phyloP scores from a whole-genome alignment of 1,140 invertebrate species.

The Lordiphosa clarofinis region DNA sequence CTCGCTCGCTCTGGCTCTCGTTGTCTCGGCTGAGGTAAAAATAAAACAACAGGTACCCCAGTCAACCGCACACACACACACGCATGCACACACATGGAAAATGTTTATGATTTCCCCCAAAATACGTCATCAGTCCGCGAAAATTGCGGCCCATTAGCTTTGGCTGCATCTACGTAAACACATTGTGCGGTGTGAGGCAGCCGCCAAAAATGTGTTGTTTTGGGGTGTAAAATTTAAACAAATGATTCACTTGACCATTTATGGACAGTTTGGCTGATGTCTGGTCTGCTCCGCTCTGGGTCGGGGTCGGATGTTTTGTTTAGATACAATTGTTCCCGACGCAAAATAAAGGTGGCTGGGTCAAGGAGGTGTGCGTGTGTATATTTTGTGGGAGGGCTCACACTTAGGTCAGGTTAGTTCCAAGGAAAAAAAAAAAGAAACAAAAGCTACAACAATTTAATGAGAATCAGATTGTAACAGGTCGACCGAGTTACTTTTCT shows the following conservation, averaged over 20 bases:
- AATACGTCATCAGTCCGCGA: conserved; percentile 69
- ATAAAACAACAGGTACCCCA: conserved; percentile 73
- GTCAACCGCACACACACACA: conserved; percentile 3
- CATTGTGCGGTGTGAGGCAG: conserved; percentile 41
- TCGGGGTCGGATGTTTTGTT: conserved; percentile 1
- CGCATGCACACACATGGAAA: conserved; percentile 12
- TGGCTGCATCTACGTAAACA: conserved; percentile 60
- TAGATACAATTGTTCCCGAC: background rate
- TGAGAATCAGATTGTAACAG: too few species aligned
- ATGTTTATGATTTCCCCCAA: conserved; percentile 71
- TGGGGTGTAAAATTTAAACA: conserved; percentile 47
- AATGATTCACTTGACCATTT: conserved; percentile 76
- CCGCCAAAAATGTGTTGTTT: conserved; percentile 33
- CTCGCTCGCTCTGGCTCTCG: background rate
- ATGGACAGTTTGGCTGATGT: conserved; percentile 40
- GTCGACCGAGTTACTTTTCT: too few species aligned
- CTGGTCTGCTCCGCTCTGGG: conserved; percentile 9
- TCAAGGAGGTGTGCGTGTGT: too few species aligned
- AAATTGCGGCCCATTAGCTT: conserved; percentile 61
- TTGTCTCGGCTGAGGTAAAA: conserved; percentile 44
- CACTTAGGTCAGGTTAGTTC: too few species aligned
- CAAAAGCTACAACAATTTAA: too few species aligned
- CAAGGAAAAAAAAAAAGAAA: too few species aligned
- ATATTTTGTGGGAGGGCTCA: too few species aligned
- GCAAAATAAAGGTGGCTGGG: background rate